Conservation (phyloP, 1,140 invertebrate genomes). For the Portunus trituberculatus region DNA sequence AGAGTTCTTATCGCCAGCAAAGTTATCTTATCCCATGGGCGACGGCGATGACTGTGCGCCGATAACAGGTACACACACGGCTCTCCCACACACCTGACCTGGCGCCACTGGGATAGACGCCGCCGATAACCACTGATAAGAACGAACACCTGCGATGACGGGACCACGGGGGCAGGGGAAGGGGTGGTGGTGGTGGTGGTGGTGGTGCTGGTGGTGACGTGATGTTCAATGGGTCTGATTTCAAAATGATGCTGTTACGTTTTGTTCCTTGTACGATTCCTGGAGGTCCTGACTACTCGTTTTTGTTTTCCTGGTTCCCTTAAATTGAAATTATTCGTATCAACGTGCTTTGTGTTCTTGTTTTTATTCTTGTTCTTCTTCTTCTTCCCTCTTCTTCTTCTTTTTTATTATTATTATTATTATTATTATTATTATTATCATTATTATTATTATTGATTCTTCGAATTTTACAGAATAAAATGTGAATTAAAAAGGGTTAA, state of each 20-base stretch:
- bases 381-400: too few species aligned
- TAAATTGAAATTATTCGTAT: neutral
- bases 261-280: neutral
- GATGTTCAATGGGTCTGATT: neutral
- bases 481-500: too few species aligned
- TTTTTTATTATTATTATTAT: too few species aligned
- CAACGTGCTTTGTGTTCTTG: neutral
- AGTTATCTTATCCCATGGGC: neutral
- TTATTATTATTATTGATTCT: too few species aligned
- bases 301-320: neutral
- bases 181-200: neutral
- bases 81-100: neutral
- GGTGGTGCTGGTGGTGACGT: neutral
- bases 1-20: neutral
- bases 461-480: too few species aligned
- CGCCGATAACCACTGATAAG: constrained; percentile 10
- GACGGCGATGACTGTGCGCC: neutral
- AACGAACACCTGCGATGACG: neutral
- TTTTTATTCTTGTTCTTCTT: neutral
- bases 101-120: neutral
- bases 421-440: too few species aligned
- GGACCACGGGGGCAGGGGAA: neutral
- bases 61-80: neutral
- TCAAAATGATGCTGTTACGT: neutral
- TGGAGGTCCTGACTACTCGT: neutral